Conservation (phyloP, 2,888 invertebrate species). For the Mythimna impura region DNA sequence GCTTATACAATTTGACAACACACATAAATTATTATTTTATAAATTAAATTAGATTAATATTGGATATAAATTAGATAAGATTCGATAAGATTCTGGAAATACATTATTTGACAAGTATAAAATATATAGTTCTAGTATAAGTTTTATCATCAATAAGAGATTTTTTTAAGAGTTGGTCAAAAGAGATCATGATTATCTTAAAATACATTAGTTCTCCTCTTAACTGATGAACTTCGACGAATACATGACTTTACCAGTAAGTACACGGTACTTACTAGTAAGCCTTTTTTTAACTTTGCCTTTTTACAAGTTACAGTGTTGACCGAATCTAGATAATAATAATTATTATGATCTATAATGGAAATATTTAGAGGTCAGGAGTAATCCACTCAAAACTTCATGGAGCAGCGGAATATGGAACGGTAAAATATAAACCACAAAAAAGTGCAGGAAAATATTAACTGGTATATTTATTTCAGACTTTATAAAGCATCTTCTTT, state of each 20-base stretch:
- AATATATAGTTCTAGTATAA: not conserved
- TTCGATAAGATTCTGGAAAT: no score
- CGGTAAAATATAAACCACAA: not conserved
- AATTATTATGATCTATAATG: not conserved
- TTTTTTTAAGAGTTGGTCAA: not conserved
- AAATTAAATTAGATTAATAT: no score
- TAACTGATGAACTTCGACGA: not conserved
- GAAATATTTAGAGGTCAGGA: not conserved
- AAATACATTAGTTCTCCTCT: not conserved
- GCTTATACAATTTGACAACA: no score
- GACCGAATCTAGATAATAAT: not conserved
- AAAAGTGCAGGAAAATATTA: not conserved
- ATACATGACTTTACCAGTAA: not conserved
- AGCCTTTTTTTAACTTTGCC: no score
- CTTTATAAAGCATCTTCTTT: not conserved
- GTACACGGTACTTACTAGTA: no score
- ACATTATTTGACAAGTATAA: no score
- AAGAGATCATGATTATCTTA: not conserved
- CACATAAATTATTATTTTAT: no score
- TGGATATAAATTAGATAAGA: no score
- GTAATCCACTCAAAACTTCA: not conserved
- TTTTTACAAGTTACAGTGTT: not conserved
- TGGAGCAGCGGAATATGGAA: no score
- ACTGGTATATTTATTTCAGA: not conserved
- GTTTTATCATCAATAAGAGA: not conserved